These are phyloP conservation scores for Eupithecia vulgata DNA, from an alignment of 2,888 invertebrate genomes.

Conservation along the genomic window DNA sequence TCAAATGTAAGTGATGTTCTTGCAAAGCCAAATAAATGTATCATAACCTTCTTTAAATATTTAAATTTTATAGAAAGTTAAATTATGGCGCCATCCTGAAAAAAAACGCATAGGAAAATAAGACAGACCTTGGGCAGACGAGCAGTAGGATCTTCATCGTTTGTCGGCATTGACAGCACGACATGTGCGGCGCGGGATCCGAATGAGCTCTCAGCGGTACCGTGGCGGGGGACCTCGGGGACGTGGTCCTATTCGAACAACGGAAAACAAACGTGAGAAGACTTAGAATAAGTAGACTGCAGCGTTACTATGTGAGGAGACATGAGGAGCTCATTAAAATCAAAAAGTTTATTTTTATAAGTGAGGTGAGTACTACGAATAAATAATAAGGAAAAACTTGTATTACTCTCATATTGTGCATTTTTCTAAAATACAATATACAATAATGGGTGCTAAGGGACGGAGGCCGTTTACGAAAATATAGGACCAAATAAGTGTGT, in stretches of 20 bases:
- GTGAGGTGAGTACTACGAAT: too few relatives aligned
- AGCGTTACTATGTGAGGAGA: neutral
- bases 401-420: too few relatives aligned
- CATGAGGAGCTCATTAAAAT: neutral
- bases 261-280: neutral
- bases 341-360: neutral
- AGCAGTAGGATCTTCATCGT: conserved; percentile 7
- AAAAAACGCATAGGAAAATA: neutral
- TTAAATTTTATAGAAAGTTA: too few relatives aligned
- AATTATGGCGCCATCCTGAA: neutral
- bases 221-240: conserved; percentile 19
- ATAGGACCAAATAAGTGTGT: too few relatives aligned
- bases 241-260: neutral
- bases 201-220: conserved; percentile 21
- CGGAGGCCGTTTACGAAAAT: too few relatives aligned
- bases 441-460: too few relatives aligned
- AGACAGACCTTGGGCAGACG: conserved; percentile 25
- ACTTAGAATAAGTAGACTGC: neutral
- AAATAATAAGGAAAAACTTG: too few relatives aligned
- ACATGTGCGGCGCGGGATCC: conserved; percentile 18
- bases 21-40: too few relatives aligned
- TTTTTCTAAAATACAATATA: too few relatives aligned
- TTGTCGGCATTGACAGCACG: conserved; percentile 6
- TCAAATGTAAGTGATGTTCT: too few relatives aligned
- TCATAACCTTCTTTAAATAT: too few relatives aligned